Percentiles rank a stretch among this genome's conserved stretches.
These are phyloP conservation scores for Grammomys surdaster DNA, from an alignment of 2,113 vertebrate species.

Conservation along the genomic window DNA sequence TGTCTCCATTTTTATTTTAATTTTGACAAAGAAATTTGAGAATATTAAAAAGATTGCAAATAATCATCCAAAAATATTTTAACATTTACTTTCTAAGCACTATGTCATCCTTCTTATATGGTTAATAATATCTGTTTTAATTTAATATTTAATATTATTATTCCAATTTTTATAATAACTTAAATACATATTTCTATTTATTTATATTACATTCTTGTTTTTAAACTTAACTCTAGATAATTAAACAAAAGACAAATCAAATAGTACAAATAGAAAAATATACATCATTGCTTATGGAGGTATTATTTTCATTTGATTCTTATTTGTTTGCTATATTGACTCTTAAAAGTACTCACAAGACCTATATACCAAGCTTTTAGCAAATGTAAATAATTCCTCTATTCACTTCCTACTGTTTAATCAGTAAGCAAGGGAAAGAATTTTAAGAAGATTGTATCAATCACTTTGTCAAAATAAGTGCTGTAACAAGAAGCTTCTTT, in stretches of 20 bases:
- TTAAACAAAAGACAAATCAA: background rate
- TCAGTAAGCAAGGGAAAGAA: background rate
- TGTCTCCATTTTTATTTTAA: too few relatives aligned
- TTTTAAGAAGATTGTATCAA: slow-evolving; percentile 2
- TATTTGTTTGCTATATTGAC: background rate
- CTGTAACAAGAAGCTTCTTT: background rate
- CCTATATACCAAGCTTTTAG: background rate
- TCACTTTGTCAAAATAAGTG: background rate
- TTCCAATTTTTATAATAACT: background rate
- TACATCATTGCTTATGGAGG: background rate
- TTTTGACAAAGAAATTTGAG: background rate
- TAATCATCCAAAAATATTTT: background rate
- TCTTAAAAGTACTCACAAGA: background rate
- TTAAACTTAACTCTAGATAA: background rate
- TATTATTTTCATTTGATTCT: background rate
- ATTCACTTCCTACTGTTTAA: background rate
- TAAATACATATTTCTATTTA: background rate
- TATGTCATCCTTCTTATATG: background rate
- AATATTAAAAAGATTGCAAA: background rate
- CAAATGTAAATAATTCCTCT: background rate
- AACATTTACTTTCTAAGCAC: background rate
- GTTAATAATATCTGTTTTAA: background rate
- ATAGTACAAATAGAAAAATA: background rate
- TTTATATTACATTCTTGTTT: background rate
- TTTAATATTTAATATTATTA: background rate